phyloP scores from a whole-genome alignment of 2,113 vertebrate genomes.

The Egretta garzetta region DNA sequence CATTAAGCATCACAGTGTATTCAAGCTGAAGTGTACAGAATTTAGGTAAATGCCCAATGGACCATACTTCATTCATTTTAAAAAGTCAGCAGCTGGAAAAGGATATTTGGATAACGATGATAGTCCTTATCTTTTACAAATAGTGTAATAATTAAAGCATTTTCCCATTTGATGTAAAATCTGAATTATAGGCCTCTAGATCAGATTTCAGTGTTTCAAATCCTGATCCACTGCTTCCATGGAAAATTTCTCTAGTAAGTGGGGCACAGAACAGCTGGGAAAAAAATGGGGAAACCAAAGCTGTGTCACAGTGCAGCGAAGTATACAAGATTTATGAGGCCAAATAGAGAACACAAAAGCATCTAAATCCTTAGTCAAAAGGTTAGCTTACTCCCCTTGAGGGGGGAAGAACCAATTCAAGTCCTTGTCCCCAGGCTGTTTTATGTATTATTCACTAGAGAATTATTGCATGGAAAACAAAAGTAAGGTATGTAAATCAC shows the following conservation, averaged over 20 bases:
- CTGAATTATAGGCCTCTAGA: background rate
- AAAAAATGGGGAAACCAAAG: background rate
- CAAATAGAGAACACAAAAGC: background rate
- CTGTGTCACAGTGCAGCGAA: background rate
- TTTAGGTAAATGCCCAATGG: background rate
- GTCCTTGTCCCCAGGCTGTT: background rate
- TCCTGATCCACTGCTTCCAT: background rate
- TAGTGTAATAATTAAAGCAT: background rate
- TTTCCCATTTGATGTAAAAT: background rate
- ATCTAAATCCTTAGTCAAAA: background rate
- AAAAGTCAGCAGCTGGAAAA: background rate
- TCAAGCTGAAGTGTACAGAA: background rate
- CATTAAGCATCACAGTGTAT: background rate
- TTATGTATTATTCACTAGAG: background rate
- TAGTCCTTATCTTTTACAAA: background rate
- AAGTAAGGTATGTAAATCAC: background rate
- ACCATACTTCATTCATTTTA: background rate
- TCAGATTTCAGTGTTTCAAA: background rate
- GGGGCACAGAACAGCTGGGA: background rate
- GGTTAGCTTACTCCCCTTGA: background rate
- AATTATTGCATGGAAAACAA: background rate
- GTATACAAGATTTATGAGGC: background rate
- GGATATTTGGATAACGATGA: background rate
- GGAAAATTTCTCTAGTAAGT: background rate
- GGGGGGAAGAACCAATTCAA: background rate